A percentile compares a stretch with the other conserved stretches of the same genome.
These are phyloP conservation scores for Siniperca chuatsi DNA, from an alignment of 2,113 vertebrate species.

Conservation along the genomic window DNA sequence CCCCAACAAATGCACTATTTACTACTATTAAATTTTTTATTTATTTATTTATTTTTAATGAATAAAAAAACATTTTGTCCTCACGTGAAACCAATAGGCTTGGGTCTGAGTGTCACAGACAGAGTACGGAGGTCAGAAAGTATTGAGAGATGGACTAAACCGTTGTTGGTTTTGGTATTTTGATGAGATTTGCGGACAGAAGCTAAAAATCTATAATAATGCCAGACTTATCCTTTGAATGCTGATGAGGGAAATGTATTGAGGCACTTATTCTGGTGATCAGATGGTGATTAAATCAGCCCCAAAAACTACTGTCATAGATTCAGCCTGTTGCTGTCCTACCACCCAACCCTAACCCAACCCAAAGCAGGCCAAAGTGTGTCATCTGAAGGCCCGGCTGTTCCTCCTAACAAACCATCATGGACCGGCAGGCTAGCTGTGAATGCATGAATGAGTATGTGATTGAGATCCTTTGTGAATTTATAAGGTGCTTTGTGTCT, in stretches of 20 bases:
- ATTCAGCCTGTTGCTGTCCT: neutral
- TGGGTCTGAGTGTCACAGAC: too few species aligned
- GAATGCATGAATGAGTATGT: neutral
- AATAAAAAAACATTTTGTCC: too few species aligned
- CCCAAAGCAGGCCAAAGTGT: neutral
- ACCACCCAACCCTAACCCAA: neutral
- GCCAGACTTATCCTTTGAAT: neutral
- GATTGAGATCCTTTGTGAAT: neutral
- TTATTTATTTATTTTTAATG: too few species aligned
- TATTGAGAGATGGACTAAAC: neutral
- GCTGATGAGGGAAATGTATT: neutral
- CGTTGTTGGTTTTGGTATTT: neutral
- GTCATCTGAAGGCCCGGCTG: slow-evolving; percentile 1
- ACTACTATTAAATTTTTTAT: too few species aligned
- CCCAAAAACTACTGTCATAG: neutral
- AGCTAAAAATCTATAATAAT: neutral
- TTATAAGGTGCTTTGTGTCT: neutral
- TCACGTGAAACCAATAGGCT: too few species aligned
- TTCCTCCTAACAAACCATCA: slow-evolving; percentile 7
- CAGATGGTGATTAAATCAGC: neutral
- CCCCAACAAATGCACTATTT: neutral
- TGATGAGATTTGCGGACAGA: neutral
- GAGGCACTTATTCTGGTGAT: neutral
- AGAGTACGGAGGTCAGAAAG: neutral
- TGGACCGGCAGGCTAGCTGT: neutral